These are phyloP conservation scores for Frankliniella intonsa DNA, from an alignment of 2,888 invertebrate genomes.

Conservation along the genomic window DNA sequence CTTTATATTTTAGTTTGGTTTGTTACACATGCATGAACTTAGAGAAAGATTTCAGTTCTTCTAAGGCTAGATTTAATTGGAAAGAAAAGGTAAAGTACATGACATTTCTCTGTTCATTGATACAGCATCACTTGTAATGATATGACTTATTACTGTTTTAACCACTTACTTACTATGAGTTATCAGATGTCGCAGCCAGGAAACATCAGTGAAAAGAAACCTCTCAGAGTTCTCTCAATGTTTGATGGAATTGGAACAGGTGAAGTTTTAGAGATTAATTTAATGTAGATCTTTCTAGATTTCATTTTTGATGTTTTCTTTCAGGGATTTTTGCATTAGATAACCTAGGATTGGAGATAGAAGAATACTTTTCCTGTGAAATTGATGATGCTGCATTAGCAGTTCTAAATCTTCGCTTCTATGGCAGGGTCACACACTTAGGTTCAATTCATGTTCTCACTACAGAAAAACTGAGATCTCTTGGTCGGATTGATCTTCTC, in stretches of 20 bases:
- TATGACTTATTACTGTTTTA: no score
- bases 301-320: not conserved
- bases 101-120: no score
- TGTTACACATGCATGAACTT: no score
- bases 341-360: not conserved
- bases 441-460: not conserved
- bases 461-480: not conserved
- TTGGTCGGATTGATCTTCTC: not conserved
- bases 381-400: not conserved
- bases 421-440: not conserved
- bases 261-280: not conserved
- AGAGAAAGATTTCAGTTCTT: no score
- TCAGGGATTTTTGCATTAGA: not conserved
- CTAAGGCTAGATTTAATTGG: no score
- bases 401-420: not conserved
- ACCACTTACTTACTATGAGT: no score
- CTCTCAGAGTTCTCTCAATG: not conserved
- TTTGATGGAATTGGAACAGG: constrained; percentile 11
- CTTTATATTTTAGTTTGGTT: no score
- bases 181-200: no score
- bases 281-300: not conserved
- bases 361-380: constrained; percentile 18
- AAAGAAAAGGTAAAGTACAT: no score
- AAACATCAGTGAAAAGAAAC: not conserved
- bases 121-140: no score